phyloP scores from a whole-genome alignment of 2,888 invertebrate genomes.

The Eueremaeus valkanovi region DNA sequence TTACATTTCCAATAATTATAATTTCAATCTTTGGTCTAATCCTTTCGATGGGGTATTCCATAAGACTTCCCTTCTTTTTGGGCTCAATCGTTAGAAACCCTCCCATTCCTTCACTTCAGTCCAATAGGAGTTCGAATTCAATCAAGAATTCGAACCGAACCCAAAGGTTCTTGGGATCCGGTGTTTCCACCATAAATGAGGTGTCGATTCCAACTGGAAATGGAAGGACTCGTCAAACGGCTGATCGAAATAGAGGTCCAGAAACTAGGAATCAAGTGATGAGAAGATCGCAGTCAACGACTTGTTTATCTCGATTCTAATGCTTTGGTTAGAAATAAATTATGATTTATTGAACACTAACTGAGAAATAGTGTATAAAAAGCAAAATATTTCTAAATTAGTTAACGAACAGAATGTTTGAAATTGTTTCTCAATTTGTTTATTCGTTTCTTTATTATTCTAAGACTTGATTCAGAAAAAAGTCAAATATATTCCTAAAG shows the following conservation, averaged over 20 bases:
- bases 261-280: not conserved
- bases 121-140: not conserved
- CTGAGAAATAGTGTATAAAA: not conserved
- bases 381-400: too few relatives aligned
- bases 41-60: not conserved
- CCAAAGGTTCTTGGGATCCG: not conserved
- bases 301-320: conserved; percentile 4
- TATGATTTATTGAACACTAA: conserved; percentile 15
- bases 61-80: not conserved
- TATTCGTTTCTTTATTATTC: too few relatives aligned
- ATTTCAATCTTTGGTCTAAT: not conserved
- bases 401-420: too few relatives aligned
- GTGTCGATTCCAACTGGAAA: not conserved
- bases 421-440: too few relatives aligned
- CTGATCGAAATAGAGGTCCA: not conserved
- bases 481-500: too few relatives aligned
- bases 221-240: not conserved
- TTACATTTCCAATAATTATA: not conserved
- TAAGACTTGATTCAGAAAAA: too few relatives aligned
- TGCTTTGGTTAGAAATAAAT: not conserved
- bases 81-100: not conserved
- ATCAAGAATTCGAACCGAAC: not conserved
- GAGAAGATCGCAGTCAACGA: not conserved
- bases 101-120: not conserved
- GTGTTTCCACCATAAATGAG: not conserved